A percentile compares a stretch with the other conserved stretches of the same genome.
These are phyloP conservation scores for Strix uralensis DNA, from an alignment of 2,113 vertebrate species.

Conservation along the genomic window DNA sequence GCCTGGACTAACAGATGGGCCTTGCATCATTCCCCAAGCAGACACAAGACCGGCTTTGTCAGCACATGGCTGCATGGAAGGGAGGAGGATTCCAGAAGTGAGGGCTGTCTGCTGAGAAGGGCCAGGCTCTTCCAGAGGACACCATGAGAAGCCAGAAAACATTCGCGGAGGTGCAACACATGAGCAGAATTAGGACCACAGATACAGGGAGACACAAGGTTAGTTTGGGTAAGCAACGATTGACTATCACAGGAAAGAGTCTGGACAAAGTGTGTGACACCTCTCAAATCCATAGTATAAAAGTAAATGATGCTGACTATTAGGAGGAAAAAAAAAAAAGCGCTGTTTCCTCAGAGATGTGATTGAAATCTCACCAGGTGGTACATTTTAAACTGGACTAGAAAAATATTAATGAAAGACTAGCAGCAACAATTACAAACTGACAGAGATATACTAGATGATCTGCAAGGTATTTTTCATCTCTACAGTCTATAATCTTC, in stretches of 20 bases:
- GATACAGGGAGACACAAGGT: not conserved
- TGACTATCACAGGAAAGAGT: not conserved
- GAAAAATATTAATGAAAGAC: not conserved
- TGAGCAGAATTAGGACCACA: not conserved
- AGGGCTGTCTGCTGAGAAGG: not conserved
- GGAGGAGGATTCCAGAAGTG: constrained; percentile 22
- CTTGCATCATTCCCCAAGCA: not conserved
- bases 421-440: not conserved
- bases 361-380: not conserved
- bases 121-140: not conserved
- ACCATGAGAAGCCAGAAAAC: not conserved
- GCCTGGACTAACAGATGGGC: constrained; percentile 11
- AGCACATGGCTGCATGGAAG: not conserved
- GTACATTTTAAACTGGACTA: not conserved
- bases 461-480: not conserved
- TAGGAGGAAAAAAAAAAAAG: not conserved
- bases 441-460: not conserved
- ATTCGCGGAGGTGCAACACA: not conserved
- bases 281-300: not conserved
- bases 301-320: not conserved
- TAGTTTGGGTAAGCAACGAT: not conserved
- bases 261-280: not conserved
- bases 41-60: constrained; percentile 24
- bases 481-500: not conserved
- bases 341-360: not conserved